These are phyloP conservation scores for Plestiodon gilberti DNA, from an alignment of 2,113 vertebrate genomes.

Conservation along the genomic window DNA sequence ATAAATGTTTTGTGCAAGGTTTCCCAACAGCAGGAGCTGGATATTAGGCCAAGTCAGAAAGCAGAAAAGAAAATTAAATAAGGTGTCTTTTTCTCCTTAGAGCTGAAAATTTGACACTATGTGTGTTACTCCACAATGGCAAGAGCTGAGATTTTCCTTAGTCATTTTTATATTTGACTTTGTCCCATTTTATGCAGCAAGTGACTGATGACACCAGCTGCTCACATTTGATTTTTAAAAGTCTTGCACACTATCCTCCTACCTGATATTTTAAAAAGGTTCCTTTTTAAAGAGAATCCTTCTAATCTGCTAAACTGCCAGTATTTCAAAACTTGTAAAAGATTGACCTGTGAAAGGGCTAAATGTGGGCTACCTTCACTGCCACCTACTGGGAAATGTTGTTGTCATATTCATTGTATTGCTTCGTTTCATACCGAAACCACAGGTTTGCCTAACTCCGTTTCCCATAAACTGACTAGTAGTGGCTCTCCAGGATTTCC, in stretches of 20 bases:
- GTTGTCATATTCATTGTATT: slow-evolving; percentile 9
- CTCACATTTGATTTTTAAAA: background rate
- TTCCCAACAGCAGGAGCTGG: slow-evolving; percentile 9
- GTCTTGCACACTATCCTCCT: background rate
- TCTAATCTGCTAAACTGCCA: background rate
- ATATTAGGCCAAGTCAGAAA: background rate
- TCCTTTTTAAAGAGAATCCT: background rate
- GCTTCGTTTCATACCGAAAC: slow-evolving; percentile 11
- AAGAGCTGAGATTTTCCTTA: background rate
- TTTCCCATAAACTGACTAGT: no score
- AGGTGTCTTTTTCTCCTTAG: background rate
- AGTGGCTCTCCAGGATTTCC: no score
- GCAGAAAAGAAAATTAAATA: slow-evolving; percentile 20
- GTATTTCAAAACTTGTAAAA: slow-evolving; percentile 1
- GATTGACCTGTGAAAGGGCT: background rate
- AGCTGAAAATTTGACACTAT: slow-evolving; percentile 18
- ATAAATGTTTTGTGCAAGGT: slow-evolving; percentile 18
- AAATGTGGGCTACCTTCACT: slow-evolving; percentile 26
- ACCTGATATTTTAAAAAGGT: background rate
- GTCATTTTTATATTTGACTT: fast-evolving
- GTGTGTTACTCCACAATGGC: background rate
- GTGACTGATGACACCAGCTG: background rate
- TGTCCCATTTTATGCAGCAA: fast-evolving
- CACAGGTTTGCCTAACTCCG: no score
- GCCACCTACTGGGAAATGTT: slow-evolving; percentile 52